These are phyloP conservation scores for Philereme vetulata DNA, from an alignment of 2,888 invertebrate genomes.

Conservation along the genomic window DNA sequence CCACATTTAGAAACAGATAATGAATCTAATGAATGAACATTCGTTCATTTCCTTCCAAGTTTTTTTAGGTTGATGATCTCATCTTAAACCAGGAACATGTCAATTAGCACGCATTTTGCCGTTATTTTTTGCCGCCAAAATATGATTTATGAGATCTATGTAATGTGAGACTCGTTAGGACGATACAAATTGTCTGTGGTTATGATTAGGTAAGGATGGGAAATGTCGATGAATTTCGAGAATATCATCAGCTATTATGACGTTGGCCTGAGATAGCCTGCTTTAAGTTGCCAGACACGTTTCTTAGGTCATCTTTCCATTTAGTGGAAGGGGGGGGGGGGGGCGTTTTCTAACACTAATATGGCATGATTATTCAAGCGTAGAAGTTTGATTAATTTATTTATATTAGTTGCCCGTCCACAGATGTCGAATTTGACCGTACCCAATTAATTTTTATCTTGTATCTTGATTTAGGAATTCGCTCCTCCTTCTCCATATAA, in stretches of 20 bases:
- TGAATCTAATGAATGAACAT: slow-evolving; percentile 21
- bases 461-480: no score
- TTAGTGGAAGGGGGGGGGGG: no score
- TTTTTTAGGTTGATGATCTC: slow-evolving; percentile 27
- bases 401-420: no score
- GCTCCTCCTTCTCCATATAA: no score
- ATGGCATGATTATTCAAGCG: no score
- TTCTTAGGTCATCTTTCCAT: no score
- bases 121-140: slow-evolving; percentile 63
- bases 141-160: slow-evolving; percentile 75
- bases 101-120: slow-evolving; percentile 81
- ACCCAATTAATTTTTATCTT: no score
- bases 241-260: not conserved
- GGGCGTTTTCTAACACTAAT: no score
- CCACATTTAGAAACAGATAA: slow-evolving; percentile 1
- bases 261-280: no score
- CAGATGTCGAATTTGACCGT: no score
- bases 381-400: no score
- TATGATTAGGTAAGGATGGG: slow-evolving; percentile 46
- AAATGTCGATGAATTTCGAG: slow-evolving; percentile 32
- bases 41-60: slow-evolving; percentile 22
- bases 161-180: slow-evolving; percentile 73
- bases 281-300: no score
- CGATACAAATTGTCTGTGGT: slow-evolving; percentile 77
- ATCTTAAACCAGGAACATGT: slow-evolving; percentile 72